phyloP scores from a whole-genome alignment of 1,140 invertebrate genomes.

The Papilio aristodemus region DNA sequence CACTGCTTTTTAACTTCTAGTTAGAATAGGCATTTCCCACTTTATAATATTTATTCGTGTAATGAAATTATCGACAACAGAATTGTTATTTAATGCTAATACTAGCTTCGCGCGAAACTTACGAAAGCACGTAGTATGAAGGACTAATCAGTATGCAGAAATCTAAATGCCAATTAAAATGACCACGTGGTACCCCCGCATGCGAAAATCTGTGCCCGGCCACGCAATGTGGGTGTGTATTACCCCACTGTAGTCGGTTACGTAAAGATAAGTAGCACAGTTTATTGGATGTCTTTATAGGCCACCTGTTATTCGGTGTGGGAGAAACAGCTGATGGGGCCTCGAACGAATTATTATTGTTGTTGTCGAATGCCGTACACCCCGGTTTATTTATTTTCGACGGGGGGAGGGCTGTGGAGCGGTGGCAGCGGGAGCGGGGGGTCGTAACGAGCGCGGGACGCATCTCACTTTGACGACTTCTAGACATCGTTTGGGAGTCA shows the following conservation, averaged over 20 bases:
- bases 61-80: not conserved
- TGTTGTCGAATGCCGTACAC: constrained; percentile 64
- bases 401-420: constrained; percentile 35
- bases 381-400: constrained; percentile 70
- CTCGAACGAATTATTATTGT: constrained; percentile 75
- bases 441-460: constrained; percentile 41
- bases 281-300: constrained; percentile 81
- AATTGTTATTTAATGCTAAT: not conserved
- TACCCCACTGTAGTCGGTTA: constrained; percentile 45
- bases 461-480: constrained; percentile 56
- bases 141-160: not conserved
- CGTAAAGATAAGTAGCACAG: constrained; percentile 73
- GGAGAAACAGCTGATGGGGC: constrained; percentile 75
- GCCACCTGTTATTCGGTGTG: constrained; percentile 79
- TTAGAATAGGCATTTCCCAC: too few species aligned
- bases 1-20: too few species aligned
- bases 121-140: not conserved
- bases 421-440: constrained; percentile 38
- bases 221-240: not conserved
- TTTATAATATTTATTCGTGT: not conserved
- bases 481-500: constrained; percentile 23
- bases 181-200: not conserved
- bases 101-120: not conserved
- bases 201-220: not conserved
- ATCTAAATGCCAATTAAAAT: constrained; percentile 17